These are phyloP conservation scores for Hetaerina americana DNA, from an alignment of 1,140 invertebrate species.

Conservation along the genomic window DNA sequence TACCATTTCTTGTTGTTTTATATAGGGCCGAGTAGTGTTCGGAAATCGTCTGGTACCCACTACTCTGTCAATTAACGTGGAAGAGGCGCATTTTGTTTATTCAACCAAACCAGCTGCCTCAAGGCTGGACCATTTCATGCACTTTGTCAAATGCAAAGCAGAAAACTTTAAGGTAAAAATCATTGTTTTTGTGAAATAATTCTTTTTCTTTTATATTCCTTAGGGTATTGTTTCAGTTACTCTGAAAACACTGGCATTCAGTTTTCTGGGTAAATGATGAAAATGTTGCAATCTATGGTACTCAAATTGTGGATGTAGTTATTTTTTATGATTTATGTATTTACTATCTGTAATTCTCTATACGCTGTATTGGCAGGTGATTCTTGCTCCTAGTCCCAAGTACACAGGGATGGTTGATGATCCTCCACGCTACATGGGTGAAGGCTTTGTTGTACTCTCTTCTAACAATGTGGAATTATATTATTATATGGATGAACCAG, in stretches of 20 bases:
- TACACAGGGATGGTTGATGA: slow-evolving; percentile 89
- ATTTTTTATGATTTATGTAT: background rate
- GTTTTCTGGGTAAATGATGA: too few species aligned
- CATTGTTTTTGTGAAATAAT: background rate
- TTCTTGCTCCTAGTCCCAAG: slow-evolving; percentile 84
- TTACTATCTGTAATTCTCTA: background rate
- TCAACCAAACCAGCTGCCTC: slow-evolving; percentile 91
- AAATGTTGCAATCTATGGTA: too few species aligned
- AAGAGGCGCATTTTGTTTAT: slow-evolving; percentile 89
- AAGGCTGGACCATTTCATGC: slow-evolving; percentile 88
- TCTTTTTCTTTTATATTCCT: background rate
- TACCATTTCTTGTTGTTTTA: too few species aligned
- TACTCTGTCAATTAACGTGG: slow-evolving; percentile 81
- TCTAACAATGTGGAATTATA: slow-evolving; percentile 90
- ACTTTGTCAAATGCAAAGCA: slow-evolving; percentile 85
- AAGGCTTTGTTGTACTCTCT: slow-evolving; percentile 93
- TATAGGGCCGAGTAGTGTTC: slow-evolving; percentile 79
- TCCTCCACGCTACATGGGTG: slow-evolving; percentile 92
- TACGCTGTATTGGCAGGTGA: slow-evolving; percentile 44
- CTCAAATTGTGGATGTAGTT: too few species aligned
- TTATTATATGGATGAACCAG: slow-evolving; percentile 93
- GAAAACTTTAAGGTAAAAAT: slow-evolving; percentile 72
- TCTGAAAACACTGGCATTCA: too few species aligned
- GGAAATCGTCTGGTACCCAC: slow-evolving; percentile 93
- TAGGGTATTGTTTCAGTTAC: too few species aligned